Evolutionary conservation across 2,113 vertebrate genomes (phyloP).

Genomic region (Apodemus sylvaticus): DNA sequence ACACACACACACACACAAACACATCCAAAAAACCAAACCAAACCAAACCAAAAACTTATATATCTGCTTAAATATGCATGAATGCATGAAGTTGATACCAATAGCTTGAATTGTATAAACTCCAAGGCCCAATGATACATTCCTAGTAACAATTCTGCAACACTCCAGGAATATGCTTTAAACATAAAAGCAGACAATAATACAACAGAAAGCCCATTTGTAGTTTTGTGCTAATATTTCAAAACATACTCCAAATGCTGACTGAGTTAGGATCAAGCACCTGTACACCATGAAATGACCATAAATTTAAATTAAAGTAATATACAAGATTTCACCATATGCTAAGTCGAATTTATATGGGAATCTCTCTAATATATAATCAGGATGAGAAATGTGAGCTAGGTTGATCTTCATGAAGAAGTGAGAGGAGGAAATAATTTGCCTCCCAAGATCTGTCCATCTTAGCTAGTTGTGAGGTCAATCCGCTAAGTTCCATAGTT

Average conservation of each 20-base stretch:
- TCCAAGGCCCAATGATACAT: neutral
- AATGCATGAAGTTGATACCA: neutral
- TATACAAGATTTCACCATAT: neutral
- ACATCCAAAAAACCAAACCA: too few relatives aligned
- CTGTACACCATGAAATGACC: neutral
- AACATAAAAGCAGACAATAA: neutral
- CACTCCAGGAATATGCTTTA: neutral
- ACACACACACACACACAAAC: too few relatives aligned
- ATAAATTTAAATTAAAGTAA: neutral
- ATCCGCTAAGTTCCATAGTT: neutral
- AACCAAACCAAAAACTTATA: too few relatives aligned
- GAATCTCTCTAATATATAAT: neutral
- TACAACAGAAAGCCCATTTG: neutral
- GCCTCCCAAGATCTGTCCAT: neutral
- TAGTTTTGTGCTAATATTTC: neutral
- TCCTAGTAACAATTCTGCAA: slow-evolving; percentile 9
- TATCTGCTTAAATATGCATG: slow-evolving; percentile 45
- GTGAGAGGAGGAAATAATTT: neutral
- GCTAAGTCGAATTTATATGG: neutral
- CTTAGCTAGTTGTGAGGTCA: neutral
- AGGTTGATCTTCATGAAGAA: neutral
- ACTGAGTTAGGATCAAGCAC: neutral
- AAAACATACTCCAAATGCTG: neutral
- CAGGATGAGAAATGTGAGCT: neutral
- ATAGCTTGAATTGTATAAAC: slow-evolving; percentile 42